These are phyloP conservation scores for Sepiola atlantica DNA, from an alignment of 2,888 invertebrate species.

Conservation along the genomic window DNA sequence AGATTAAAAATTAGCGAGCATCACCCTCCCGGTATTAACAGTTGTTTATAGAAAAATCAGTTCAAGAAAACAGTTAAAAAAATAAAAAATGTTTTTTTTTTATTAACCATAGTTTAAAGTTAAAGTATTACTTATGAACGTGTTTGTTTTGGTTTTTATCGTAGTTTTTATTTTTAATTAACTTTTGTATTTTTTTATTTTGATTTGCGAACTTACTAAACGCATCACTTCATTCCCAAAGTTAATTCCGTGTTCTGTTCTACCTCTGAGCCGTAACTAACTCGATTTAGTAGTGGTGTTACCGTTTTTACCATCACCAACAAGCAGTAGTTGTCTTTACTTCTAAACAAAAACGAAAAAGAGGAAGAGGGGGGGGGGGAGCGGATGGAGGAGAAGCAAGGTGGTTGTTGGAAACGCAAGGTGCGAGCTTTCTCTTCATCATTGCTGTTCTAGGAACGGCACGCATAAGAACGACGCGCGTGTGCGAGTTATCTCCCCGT, in stretches of 20 bases:
- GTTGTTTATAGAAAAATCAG: no score
- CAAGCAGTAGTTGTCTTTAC: neutral
- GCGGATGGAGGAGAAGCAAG: neutral
- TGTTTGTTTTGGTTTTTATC: no score
- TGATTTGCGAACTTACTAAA: neutral
- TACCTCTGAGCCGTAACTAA: neutral
- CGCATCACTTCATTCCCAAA: neutral
- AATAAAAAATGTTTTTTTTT: no score
- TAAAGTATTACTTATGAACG: no score
- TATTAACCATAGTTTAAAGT: no score
- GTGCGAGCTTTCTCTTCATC: neutral
- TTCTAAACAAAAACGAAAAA: neutral
- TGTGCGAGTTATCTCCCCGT: constrained; percentile 8
- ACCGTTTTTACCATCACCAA: neutral
- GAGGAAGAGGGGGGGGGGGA: neutral
- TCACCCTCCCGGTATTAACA: no score
- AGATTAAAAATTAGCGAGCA: no score
- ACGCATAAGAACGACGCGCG: neutral
- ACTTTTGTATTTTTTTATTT: no score
- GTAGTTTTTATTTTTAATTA: no score
- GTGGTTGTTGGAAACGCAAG: neutral
- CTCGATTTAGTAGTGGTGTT: neutral
- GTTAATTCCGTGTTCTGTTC: neutral
- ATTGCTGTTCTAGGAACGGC: neutral
- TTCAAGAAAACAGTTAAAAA: no score